Conservation (phyloP, 2,797 vertebrate species). For the Psittacula echo region DNA sequence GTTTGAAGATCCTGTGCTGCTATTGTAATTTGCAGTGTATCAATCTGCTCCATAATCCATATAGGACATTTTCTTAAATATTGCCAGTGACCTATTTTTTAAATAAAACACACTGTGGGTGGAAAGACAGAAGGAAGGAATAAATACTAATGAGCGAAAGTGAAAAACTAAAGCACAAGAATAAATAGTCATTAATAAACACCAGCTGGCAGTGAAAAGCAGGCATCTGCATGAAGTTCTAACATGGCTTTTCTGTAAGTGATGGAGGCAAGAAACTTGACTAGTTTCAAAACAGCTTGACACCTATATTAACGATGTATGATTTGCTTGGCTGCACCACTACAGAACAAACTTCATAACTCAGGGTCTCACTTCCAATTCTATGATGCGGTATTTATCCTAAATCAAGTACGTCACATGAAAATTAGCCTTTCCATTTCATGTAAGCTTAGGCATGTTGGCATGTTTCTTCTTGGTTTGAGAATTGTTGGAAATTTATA, state of each 20-base stretch:
- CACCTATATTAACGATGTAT: neutral
- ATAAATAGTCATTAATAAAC: conserved; percentile 34
- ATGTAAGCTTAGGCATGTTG: neutral
- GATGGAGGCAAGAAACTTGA: neutral
- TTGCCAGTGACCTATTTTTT: neutral
- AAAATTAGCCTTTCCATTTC: neutral
- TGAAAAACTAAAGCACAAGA: conserved; percentile 14
- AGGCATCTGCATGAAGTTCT: neutral
- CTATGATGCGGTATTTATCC: neutral
- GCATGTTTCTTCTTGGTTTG: neutral
- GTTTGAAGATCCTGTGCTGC: neutral
- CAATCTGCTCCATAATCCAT: neutral
- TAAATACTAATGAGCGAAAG: neutral
- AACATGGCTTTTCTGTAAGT: neutral
- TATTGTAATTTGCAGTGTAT: neutral
- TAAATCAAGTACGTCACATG: neutral
- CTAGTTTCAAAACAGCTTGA: neutral
- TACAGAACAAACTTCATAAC: neutral
- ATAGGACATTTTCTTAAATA: neutral
- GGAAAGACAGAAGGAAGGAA: conserved; percentile 4
- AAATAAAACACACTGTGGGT: conserved; percentile 3
- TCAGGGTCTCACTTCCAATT: neutral
- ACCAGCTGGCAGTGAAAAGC: conserved; percentile 8
- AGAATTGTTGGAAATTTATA: neutral
- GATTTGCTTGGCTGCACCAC: neutral